phyloP scores from a whole-genome alignment of 2,797 vertebrate species.

The Macroramphosus scolopax region DNA sequence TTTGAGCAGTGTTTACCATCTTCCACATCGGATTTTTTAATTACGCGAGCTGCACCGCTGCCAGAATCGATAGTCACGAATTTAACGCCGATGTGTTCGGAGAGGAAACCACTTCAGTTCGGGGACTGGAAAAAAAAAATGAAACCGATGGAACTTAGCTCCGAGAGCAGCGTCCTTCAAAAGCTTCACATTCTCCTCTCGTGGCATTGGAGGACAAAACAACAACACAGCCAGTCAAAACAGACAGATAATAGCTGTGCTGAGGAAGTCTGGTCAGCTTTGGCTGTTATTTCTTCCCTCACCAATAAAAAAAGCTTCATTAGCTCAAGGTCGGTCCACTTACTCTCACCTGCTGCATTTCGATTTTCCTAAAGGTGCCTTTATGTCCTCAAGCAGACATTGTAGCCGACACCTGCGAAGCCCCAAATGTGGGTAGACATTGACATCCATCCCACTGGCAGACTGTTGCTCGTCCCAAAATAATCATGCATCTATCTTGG shows the following conservation, averaged over 20 bases:
- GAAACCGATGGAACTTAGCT: constrained; percentile 49
- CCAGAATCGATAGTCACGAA: constrained; percentile 68
- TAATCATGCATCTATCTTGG: too few relatives aligned
- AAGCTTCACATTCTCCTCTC: constrained; percentile 24
- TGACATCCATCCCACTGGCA: too few relatives aligned
- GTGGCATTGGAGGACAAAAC: constrained; percentile 7
- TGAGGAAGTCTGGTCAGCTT: constrained; percentile 30
- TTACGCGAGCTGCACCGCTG: constrained; percentile 61
- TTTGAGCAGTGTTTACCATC: constrained; percentile 73
- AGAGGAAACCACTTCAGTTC: constrained; percentile 45
- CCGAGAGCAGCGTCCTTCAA: constrained; percentile 46
- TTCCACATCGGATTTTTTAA: constrained; percentile 73
- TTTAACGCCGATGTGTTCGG: constrained; percentile 41
- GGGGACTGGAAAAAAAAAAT: constrained; percentile 40
- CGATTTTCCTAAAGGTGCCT: too few relatives aligned
- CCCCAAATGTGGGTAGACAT: too few relatives aligned
- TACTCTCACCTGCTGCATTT: constrained; percentile 29
- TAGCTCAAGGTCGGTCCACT: constrained; percentile 49
- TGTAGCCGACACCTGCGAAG: too few relatives aligned
- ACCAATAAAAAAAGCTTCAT: constrained; percentile 48
- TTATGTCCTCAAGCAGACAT: too few relatives aligned
- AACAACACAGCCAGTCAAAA: constrained; percentile 8
- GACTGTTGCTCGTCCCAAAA: too few relatives aligned
- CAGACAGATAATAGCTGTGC: constrained; percentile 15
- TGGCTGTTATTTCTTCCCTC: constrained; percentile 21